Evolutionary conservation across 2,113 vertebrate species (phyloP).

Genomic region (Ammospiza caudacuta): DNA sequence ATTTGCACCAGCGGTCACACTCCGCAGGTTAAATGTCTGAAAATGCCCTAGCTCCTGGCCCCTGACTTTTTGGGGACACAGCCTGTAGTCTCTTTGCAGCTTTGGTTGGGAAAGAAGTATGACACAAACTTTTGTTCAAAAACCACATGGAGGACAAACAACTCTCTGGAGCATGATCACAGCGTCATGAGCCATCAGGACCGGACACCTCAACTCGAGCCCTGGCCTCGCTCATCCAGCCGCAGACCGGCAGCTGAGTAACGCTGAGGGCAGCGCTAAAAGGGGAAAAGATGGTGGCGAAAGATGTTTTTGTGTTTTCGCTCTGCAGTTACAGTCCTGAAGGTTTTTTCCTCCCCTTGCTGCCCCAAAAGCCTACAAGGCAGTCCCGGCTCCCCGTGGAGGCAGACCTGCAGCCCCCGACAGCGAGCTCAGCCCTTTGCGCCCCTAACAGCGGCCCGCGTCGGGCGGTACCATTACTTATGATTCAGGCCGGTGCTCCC

Average conservation of each 20-base stretch:
- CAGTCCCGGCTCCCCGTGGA: not conserved
- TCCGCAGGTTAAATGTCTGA: not conserved
- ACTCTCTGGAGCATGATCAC: not conserved
- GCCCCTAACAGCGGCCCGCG: rapidly evolving
- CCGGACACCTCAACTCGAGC: rapidly evolving
- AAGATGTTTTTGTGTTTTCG: not conserved
- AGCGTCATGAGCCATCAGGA: rapidly evolving
- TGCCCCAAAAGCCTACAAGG: not conserved
- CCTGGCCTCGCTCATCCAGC: rapidly evolving
- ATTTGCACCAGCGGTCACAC: not conserved
- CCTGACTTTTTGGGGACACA: not conserved
- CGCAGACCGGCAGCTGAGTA: rapidly evolving
- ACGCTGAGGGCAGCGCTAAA: not conserved
- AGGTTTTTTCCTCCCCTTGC: not conserved
- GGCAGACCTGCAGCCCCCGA: not conserved
- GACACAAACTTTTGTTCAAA: not conserved
- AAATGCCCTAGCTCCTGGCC: not conserved
- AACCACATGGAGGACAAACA: not conserved
- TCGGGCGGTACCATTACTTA: rapidly evolving
- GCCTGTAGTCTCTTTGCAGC: not conserved
- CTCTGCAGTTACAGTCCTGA: not conserved
- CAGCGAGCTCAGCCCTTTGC: not conserved
- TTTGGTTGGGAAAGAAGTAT: not conserved
- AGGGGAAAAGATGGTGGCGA: not conserved
- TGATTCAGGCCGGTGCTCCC: rapidly evolving